These are phyloP conservation scores for Anarsia innoxiella DNA, from an alignment of 2,888 invertebrate species.

Conservation along the genomic window DNA sequence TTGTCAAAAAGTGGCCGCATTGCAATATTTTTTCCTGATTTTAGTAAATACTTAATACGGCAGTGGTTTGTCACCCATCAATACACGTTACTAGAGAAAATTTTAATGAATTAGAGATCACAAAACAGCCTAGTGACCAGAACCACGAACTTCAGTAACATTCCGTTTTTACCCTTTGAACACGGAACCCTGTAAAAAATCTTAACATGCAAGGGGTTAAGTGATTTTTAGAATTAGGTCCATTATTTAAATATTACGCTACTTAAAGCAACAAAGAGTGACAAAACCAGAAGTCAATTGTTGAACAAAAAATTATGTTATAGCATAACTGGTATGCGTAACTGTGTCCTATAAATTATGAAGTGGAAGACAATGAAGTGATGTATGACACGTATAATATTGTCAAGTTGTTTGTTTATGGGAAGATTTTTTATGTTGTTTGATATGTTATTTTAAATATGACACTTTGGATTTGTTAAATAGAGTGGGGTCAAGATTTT, in stretches of 20 bases:
- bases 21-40: too few species aligned
- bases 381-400: constrained; percentile 32
- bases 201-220: too few species aligned
- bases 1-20: too few species aligned
- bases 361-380: constrained; percentile 37
- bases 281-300: constrained; percentile 49
- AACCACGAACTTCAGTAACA: too few species aligned
- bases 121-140: too few species aligned
- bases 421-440: constrained; percentile 21
- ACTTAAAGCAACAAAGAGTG: constrained; percentile 39
- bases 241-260: constrained; percentile 45
- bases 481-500: neutral
- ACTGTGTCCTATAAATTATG: constrained; percentile 35
- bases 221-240: constrained; percentile 26
- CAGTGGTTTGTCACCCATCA: too few species aligned
- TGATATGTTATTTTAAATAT: neutral
- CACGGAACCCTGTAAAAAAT: too few species aligned
- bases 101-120: too few species aligned
- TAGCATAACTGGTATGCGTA: constrained; percentile 23
- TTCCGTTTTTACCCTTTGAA: too few species aligned
- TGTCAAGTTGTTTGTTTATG: constrained; percentile 29
- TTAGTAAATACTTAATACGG: too few species aligned
- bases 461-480: neutral
- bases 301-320: too few species aligned
- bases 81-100: too few species aligned